These are phyloP conservation scores for Ormyrus nitidulus DNA, from an alignment of 2,888 invertebrate genomes.

Conservation along the genomic window DNA sequence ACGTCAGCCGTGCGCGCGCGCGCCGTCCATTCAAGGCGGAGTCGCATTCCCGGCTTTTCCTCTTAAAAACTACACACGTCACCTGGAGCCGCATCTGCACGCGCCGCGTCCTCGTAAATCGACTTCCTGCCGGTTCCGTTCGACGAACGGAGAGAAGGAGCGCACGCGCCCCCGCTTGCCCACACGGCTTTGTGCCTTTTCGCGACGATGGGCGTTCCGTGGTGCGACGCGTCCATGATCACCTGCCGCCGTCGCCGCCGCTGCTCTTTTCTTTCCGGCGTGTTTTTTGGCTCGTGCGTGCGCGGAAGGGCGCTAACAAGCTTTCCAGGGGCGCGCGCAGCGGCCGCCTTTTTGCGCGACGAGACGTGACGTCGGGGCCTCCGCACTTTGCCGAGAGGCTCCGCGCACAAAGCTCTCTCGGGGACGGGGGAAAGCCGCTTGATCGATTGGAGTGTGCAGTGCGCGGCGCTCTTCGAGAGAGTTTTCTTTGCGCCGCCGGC, in stretches of 20 bases:
- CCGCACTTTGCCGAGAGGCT: not conserved
- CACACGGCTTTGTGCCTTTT: too few relatives aligned
- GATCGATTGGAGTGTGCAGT: not conserved
- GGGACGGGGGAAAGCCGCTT: not conserved
- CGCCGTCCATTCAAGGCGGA: not conserved
- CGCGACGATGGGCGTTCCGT: not conserved
- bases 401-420: not conserved
- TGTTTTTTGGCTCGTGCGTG: not conserved
- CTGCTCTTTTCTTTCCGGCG: not conserved
- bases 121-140: slow-evolving; percentile 31
- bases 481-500: slow-evolving; percentile 1
- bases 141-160: slow-evolving; percentile 16
- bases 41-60: slow-evolving; percentile 8
- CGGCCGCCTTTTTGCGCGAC: not conserved
- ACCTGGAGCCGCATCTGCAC: slow-evolving; percentile 30
- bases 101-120: slow-evolving; percentile 33
- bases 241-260: slow-evolving; percentile 8
- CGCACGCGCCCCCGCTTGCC: slow-evolving; percentile 18
- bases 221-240: not conserved
- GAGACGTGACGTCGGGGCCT: not conserved
- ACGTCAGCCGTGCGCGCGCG: slow-evolving; percentile 15
- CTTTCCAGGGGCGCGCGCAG: slow-evolving; percentile 52
- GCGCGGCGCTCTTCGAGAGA: not conserved
- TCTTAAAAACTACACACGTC: not conserved
- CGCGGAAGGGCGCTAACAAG: slow-evolving; percentile 58